Conservation (phyloP, 1,140 invertebrate genomes). For the Micrasema longulum region DNA sequence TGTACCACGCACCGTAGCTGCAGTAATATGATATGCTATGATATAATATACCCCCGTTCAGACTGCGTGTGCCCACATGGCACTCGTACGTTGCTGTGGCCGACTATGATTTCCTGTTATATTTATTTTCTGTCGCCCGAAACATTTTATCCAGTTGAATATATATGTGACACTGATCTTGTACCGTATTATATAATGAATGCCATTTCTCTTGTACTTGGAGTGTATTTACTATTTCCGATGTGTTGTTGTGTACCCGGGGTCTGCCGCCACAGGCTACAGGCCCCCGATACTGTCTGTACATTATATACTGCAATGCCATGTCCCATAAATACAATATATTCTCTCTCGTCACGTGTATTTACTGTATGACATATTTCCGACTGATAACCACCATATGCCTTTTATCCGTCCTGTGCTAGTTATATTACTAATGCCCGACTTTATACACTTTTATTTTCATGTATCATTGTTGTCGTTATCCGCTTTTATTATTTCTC, state of each 20-base stretch:
- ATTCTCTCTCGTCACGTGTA: constrained; percentile 15
- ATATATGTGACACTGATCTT: constrained; percentile 20
- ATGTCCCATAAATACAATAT: constrained; percentile 19
- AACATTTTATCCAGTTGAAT: constrained; percentile 14
- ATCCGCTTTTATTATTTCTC: constrained; percentile 16
- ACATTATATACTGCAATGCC: too few species aligned
- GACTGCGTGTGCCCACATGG: too few species aligned
- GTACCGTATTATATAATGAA: constrained; percentile 17
- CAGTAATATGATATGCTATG: too few species aligned
- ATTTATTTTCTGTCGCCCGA: not conserved
- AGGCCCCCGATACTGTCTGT: too few species aligned
- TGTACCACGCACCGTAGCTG: too few species aligned
- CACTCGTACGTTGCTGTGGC: too few species aligned
- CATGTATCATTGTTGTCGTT: constrained; percentile 31
- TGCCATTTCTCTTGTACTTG: constrained; percentile 13
- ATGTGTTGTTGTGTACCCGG: not conserved
- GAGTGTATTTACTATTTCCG: not conserved
- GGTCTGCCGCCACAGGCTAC: too few species aligned
- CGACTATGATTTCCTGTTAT: not conserved
- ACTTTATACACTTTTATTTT: constrained; percentile 30
- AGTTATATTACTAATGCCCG: constrained; percentile 16
- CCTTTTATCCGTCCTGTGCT: constrained; percentile 28
- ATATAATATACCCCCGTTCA: too few species aligned
- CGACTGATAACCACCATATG: constrained; percentile 22
- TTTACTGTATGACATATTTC: constrained; percentile 38